Conservation (phyloP, 2,113 vertebrate genomes). For the Myotis davidii region DNA sequence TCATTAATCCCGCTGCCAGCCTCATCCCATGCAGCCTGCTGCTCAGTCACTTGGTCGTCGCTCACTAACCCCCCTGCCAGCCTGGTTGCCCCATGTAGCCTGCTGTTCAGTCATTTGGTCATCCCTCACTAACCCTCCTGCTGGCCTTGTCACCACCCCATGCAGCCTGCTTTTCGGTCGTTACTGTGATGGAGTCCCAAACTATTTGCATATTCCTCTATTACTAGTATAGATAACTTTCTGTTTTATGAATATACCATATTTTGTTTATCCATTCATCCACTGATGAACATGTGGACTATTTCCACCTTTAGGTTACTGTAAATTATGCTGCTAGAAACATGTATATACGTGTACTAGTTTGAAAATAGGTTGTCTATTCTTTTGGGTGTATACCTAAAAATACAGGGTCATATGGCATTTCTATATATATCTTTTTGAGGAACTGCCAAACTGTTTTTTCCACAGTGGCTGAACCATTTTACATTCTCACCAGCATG, state of each 20-base stretch:
- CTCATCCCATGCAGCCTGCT: too few relatives aligned
- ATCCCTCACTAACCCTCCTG: too few relatives aligned
- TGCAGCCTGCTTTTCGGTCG: too few relatives aligned
- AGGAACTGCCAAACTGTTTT: background rate
- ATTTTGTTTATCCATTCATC: background rate
- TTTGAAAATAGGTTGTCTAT: background rate
- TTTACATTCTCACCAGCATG: background rate
- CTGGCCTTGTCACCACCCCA: too few relatives aligned
- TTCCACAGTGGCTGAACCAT: background rate
- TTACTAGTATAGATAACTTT: background rate
- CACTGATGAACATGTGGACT: background rate
- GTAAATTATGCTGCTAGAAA: background rate
- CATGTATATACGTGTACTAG: background rate
- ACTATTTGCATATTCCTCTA: too few relatives aligned
- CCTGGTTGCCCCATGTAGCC: too few relatives aligned
- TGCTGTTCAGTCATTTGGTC: too few relatives aligned
- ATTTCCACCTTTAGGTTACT: background rate
- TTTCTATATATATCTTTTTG: background rate
- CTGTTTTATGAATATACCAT: background rate
- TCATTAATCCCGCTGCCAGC: too few relatives aligned
- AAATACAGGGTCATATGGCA: background rate
- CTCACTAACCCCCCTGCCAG: too few relatives aligned
- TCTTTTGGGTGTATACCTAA: background rate
- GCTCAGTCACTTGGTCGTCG: too few relatives aligned
- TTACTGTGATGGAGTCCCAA: too few relatives aligned